These are phyloP conservation scores for Pelodytes ibericus DNA, from an alignment of 2,797 vertebrate genomes.

Conservation along the genomic window DNA sequence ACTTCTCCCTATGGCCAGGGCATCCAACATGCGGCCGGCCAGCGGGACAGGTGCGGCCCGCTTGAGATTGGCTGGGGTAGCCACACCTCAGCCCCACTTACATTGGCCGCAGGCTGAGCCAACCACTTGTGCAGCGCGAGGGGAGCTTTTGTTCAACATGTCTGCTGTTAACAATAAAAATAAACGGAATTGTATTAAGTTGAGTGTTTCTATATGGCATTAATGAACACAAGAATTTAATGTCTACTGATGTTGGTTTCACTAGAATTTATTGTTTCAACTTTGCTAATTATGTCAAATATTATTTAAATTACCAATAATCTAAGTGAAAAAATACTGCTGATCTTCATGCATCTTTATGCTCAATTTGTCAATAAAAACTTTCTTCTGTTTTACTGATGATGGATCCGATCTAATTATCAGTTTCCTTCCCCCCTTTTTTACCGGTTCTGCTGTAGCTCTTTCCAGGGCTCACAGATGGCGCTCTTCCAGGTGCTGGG, in stretches of 20 bases:
- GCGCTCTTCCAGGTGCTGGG: constrained; percentile 65
- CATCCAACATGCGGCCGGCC: too few relatives aligned
- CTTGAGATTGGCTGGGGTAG: too few relatives aligned
- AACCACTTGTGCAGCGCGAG: too few relatives aligned
- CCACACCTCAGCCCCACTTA: too few relatives aligned
- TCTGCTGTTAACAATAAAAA: constrained; percentile 32
- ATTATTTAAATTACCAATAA: not conserved
- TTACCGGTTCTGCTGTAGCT: constrained; percentile 66
- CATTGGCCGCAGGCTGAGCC: too few relatives aligned
- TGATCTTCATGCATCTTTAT: constrained; percentile 58
- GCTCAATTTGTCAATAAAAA: not conserved
- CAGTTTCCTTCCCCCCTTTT: constrained; percentile 63
- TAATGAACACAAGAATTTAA: too few relatives aligned
- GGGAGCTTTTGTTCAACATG: too few relatives aligned
- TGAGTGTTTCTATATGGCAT: too few relatives aligned
- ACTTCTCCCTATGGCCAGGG: too few relatives aligned
- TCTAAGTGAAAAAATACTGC: constrained; percentile 65
- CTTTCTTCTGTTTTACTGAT: constrained; percentile 24
- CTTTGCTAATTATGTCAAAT: too few relatives aligned
- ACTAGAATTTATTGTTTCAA: too few relatives aligned
- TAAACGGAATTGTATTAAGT: constrained; percentile 5
- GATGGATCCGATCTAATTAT: constrained; percentile 62
- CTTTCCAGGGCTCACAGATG: constrained; percentile 63
- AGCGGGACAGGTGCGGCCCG: too few relatives aligned
- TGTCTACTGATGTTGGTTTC: not conserved